Base-by-base conservation (phyloP, 2,888 invertebrate genomes). In the Pedicia rivosa region DNA sequence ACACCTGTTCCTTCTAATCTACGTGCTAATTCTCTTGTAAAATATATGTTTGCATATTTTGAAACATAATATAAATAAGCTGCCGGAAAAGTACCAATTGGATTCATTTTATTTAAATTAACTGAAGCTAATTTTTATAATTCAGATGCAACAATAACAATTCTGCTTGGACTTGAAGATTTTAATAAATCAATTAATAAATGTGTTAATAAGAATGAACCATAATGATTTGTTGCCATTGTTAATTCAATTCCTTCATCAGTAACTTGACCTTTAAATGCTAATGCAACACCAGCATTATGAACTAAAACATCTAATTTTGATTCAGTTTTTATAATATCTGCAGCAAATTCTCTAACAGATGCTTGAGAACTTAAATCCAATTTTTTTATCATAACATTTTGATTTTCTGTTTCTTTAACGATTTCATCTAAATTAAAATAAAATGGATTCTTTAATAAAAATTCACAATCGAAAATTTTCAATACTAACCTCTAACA, bases 181-280 rank as follows among this genome's bases (percentile, higher is more conserved):
- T 82, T 84, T 38, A 87, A 50, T 15, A 86, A 54, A 57, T 83
- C 82, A 44, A 86, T 76, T 2, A 95, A 65, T 9, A 95, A 71
- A 61, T 90, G 90, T 0, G 92, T 94, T 9, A 97, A 66, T 30
- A 95, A 65, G 55, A 94, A 95, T 6, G 90, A 91, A 1, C 94
- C 94, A 56, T 86, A 87, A 50, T 92, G 83, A 54, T 95, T 95
- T 1, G 90, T 88, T 0, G 81, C 88, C 79, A 91, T 86, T 2
- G 86, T 90, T 48, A 78, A 59, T 56, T 95, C 94, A 25, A 94
- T 62, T 3, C 79, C 86, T 52, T 92, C 91, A 48, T 75, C 78
- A 4, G 83, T 79, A 44, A 70, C 68, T 43, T 67, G 67, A 44
- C 72, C 74, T 22, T 64, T 67, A 53, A 79, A 77, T 1, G 72